Percentiles rank a stretch among this genome's conserved stretches.
These are phyloP conservation scores for Macquaria ambigua DNA, from an alignment of 2,113 vertebrate genomes.

Conservation along the genomic window DNA sequence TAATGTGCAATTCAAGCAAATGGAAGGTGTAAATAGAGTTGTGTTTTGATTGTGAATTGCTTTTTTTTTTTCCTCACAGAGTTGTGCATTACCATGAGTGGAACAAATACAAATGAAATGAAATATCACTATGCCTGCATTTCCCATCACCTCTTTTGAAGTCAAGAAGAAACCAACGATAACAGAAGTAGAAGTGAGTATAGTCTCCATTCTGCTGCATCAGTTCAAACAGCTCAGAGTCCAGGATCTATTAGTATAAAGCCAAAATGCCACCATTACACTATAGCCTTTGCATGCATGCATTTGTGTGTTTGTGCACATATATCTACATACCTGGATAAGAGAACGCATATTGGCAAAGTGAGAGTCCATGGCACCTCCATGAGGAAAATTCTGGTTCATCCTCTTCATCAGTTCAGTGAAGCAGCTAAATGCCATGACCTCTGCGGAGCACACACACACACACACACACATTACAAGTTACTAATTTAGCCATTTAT, in stretches of 20 bases:
- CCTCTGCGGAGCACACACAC: slow-evolving; percentile 84
- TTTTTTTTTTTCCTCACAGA: too few species aligned
- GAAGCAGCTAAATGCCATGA: slow-evolving; percentile 97
- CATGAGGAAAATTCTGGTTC: slow-evolving; percentile 98
- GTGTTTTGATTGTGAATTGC: too few species aligned
- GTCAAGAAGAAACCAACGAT: slow-evolving; percentile 98
- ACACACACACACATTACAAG: slow-evolving; percentile 5
- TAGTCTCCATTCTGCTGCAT: slow-evolving; percentile 99
- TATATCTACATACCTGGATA: slow-evolving; percentile 88
- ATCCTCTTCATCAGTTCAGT: slow-evolving; percentile 98
- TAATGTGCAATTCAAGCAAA: not conserved
- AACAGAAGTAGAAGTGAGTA: slow-evolving; percentile 99
- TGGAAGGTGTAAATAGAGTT: too few species aligned
- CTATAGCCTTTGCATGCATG: not conserved
- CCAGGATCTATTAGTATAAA: slow-evolving; percentile 89
- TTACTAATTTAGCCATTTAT: not conserved
- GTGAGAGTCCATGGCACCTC: slow-evolving; percentile 98
- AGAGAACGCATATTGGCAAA: slow-evolving; percentile 99
- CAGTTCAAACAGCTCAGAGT: slow-evolving; percentile 97
- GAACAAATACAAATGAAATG: too few species aligned
- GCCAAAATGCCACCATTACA: not conserved
- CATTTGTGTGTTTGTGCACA: not conserved
- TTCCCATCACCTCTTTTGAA: slow-evolving; percentile 93
- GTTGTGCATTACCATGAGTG: too few species aligned
- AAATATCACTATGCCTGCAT: not conserved